phyloP scores from a whole-genome alignment of 2,888 invertebrate species.

The Eupeodes luniger region DNA sequence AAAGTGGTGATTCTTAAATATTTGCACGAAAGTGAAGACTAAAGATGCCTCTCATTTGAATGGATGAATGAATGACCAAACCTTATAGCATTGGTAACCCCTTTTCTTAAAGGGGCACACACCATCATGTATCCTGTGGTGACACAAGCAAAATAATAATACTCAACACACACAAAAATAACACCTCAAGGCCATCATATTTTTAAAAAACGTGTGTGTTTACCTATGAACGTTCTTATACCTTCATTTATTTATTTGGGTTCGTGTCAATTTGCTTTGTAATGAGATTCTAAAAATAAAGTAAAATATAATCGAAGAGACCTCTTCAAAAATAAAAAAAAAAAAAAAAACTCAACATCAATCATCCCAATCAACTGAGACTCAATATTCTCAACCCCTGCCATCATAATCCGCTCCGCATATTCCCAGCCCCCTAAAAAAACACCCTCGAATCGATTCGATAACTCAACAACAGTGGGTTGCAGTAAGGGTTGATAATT shows the following conservation, averaged over 20 bases:
- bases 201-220: constrained; percentile 6
- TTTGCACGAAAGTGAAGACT: constrained; percentile 68
- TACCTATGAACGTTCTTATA: background rate
- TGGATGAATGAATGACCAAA: constrained; percentile 25
- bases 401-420: constrained; percentile 42
- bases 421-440: constrained; percentile 9
- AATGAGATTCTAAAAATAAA: constrained; percentile 72
- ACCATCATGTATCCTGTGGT: constrained; percentile 18
- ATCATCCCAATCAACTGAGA: constrained; percentile 67
- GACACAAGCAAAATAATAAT: constrained; percentile 4
- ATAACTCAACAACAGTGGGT: background rate
- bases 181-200: constrained; percentile 16
- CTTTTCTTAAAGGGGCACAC: constrained; percentile 9
- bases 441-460: constrained; percentile 7
- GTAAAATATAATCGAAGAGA: constrained; percentile 60
- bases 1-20: constrained; percentile 59
- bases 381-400: constrained; percentile 20
- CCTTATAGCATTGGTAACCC: constrained; percentile 41
- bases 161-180: background rate
- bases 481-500: constrained; percentile 4
- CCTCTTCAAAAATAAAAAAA: constrained; percentile 16
- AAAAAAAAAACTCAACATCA: constrained; percentile 49
- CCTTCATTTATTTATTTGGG: background rate
- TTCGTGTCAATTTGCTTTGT: constrained; percentile 60
- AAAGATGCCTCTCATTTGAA: constrained; percentile 27